Evolutionary conservation across 1,140 invertebrate species (phyloP).

Genomic region (Paracyclopina nana): DNA sequence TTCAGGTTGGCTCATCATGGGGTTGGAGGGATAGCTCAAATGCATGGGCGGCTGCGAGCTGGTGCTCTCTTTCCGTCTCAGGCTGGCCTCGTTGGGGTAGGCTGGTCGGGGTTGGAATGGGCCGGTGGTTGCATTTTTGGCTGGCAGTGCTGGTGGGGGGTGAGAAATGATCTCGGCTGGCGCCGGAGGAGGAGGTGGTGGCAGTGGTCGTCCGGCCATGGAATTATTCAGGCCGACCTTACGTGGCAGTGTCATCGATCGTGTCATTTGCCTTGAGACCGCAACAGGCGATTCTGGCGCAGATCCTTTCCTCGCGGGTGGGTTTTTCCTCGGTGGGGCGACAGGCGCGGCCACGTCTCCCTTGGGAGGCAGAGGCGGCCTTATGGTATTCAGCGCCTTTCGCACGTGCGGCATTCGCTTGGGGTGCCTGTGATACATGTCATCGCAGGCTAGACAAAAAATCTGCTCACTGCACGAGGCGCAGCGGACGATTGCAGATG

Average conservation of each 20-base stretch:
- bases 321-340: constrained; percentile 54
- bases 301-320: constrained; percentile 12
- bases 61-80: too few species aligned
- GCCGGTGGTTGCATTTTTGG: too few species aligned
- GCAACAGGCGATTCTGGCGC: constrained; percentile 13
- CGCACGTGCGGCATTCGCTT: constrained; percentile 55
- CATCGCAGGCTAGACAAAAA: constrained; percentile 68
- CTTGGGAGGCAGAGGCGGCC: constrained; percentile 60
- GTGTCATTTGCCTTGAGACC: background rate
- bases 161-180: too few species aligned
- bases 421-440: constrained; percentile 80
- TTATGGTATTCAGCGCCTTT: constrained; percentile 35
- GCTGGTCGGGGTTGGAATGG: too few species aligned
- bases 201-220: constrained; percentile 31
- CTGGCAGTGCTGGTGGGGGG: too few species aligned
- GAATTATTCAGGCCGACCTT: constrained; percentile 26
- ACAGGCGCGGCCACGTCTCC: constrained; percentile 45
- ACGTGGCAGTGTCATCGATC: constrained; percentile 19
- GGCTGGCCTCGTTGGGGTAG: too few species aligned
- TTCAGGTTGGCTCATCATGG: too few species aligned
- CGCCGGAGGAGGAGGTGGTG: constrained; percentile 22
- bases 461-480: constrained; percentile 51
- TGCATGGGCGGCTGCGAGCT: too few species aligned
- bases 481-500: constrained; percentile 49
- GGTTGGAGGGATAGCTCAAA: too few species aligned